Percentiles rank a stretch among this genome's conserved stretches.
Conservation (phyloP, 2,888 invertebrate species). For the Pelosia muscerda region DNA sequence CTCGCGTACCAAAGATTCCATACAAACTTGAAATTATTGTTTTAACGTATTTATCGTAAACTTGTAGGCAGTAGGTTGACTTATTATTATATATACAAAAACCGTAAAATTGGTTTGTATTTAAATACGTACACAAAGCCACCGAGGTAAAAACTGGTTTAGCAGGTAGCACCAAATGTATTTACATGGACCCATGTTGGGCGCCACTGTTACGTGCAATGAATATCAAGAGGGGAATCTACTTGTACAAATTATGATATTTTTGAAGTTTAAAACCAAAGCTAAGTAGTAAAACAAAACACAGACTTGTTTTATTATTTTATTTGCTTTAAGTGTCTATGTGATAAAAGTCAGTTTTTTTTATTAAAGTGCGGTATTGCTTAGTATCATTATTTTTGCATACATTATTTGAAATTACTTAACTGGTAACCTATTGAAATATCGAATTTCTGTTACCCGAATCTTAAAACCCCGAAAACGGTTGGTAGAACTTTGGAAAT, state of each 20-base stretch:
- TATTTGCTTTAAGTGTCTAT: background rate
- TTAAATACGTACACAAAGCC: slow-evolving; percentile 30
- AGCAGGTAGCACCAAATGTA: slow-evolving; percentile 51
- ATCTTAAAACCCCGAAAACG: no score
- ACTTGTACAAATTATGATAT: slow-evolving; percentile 37
- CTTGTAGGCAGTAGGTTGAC: background rate
- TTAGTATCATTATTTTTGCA: no score
- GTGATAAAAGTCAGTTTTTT: background rate
- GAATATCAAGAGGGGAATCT: slow-evolving; percentile 49
- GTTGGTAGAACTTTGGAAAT: no score
- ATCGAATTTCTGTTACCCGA: no score
- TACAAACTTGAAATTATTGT: no score
- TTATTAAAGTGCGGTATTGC: background rate
- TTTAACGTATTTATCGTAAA: no score
- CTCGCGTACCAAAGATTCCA: no score
- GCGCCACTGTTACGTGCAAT: slow-evolving; percentile 58
- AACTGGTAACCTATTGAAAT: no score
- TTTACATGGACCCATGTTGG: slow-evolving; percentile 54
- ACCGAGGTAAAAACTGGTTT: slow-evolving; percentile 53
- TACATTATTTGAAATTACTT: no score
- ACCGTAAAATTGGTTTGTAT: background rate
- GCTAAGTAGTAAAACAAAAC: slow-evolving; percentile 27
- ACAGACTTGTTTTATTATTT: background rate
- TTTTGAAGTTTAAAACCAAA: slow-evolving; percentile 29
- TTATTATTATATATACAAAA: background rate